Evolutionary conservation across 2,113 vertebrate species (phyloP), one percentile per base, ranked within the genome.

Genomic region (Oplegnathus fasciatus): DNA sequence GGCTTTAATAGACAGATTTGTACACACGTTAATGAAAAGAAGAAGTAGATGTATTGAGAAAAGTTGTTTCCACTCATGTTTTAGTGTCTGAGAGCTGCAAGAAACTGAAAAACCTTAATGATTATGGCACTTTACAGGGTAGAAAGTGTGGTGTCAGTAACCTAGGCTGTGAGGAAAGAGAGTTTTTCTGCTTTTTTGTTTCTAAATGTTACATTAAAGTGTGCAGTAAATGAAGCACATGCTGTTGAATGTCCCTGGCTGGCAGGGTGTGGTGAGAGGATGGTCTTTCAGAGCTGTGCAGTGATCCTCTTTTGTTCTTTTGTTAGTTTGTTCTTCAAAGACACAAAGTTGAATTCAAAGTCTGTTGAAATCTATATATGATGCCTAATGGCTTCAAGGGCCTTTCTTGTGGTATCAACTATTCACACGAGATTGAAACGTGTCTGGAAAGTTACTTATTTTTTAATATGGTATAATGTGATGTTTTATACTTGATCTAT

Each of bases 241-340:
- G 90, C 34, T 60, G 78, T 78, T 80, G 83, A 87, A 92, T 55
- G 83, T 86, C 85, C 78, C 17, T 34, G 61, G 34, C 14, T 86
- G 81, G 72, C 52, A 91, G 94, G 94, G 93, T 92, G 94, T 93
- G 94, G 94, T 81, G 84, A 78, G 62, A 85, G 26, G 77, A 87
- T 87, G 78, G 66, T 73, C 67, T 77, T 79, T 85, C 83, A 88
- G 78, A 81, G 71, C 80, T 52, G 69, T 58, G 69, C 58, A 78
- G 26, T 65, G 77, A 86, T 89, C 84, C 50, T 71, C 86, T 87
- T 90, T 86, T 92, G 81, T 90, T 64, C 86, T 55, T 90, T 92
- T 93, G 90, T 94, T 75, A 54, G 8, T 78, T 72, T 83, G 9
- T 20, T 69, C 48, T 70, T 86, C 46, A 89, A 65, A 92, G 79